phyloP scores from a whole-genome alignment of 1,140 invertebrate species.

The Pygmarrhopalites habei region DNA sequence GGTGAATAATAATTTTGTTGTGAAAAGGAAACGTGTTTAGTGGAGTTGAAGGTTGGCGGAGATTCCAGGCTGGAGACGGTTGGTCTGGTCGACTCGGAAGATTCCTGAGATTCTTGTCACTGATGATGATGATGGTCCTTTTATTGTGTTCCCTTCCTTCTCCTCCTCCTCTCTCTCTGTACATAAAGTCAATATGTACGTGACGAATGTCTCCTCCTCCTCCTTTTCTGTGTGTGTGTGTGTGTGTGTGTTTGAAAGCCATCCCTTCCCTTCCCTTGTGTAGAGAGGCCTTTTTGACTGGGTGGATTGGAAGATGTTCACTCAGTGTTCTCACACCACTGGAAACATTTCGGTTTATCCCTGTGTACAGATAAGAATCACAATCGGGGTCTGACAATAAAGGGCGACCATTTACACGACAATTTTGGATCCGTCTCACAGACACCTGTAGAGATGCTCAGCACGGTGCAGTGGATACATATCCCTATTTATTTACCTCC shows the following conservation, averaged over 20 bases:
- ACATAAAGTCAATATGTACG: no score
- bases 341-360: conserved; percentile 27
- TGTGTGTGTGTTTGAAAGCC: not conserved
- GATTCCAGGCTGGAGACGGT: conserved; percentile 4
- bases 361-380: conserved; percentile 31
- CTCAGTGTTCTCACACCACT: conserved; percentile 31
- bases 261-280: no score
- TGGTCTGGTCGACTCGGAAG: conserved; percentile 3
- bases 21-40: no score
- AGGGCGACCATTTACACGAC: conserved; percentile 27
- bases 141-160: no score
- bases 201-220: no score
- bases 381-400: conserved; percentile 25
- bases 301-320: not conserved
- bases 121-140: not conserved
- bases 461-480: not conserved
- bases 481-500: conserved; percentile 4
- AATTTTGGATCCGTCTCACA: conserved; percentile 16
- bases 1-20: no score
- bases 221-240: not conserved
- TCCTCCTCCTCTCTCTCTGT: no score
- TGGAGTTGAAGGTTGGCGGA: no score
- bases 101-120: conserved; percentile 12
- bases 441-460: conserved; percentile 29
- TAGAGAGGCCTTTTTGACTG: no score